These are phyloP conservation scores for Neoitamus cyanurus DNA, from an alignment of 2,888 invertebrate species.

Conservation along the genomic window DNA sequence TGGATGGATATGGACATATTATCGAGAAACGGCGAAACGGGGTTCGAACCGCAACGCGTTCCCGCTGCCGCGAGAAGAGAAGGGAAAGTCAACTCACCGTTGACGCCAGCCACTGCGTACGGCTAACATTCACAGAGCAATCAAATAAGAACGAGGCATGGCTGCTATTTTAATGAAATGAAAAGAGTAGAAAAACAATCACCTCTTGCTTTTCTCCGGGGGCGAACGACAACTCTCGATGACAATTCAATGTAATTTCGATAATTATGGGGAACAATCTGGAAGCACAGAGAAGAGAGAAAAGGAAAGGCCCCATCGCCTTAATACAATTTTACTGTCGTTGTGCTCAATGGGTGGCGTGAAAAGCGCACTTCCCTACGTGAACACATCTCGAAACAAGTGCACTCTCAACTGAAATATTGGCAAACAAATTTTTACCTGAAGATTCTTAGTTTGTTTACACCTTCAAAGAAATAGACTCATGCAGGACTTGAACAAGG, in stretches of 20 bases:
- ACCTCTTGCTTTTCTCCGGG: neutral
- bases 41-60: neutral
- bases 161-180: neutral
- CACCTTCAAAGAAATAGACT: neutral
- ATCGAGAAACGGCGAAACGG: conserved; percentile 32
- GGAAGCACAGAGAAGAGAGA: neutral
- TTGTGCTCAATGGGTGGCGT: neutral
- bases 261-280: neutral
- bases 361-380: neutral
- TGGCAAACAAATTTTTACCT: neutral
- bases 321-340: neutral
- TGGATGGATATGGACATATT: conserved; percentile 45
- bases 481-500: neutral
- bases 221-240: neutral
- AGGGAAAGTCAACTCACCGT: neutral
- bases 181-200: conserved; percentile 7
- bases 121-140: conserved; percentile 24
- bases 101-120: neutral
- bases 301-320: neutral
- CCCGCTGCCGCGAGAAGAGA: neutral
- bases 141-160: conserved; percentile 18
- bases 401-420: neutral
- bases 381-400: too few relatives aligned
- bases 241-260: neutral
- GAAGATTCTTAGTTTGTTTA: neutral